A percentile compares a stretch with the other conserved stretches of the same genome.
phyloP scores from a whole-genome alignment of 2,888 invertebrate genomes.

The Tetropium fuscum region DNA sequence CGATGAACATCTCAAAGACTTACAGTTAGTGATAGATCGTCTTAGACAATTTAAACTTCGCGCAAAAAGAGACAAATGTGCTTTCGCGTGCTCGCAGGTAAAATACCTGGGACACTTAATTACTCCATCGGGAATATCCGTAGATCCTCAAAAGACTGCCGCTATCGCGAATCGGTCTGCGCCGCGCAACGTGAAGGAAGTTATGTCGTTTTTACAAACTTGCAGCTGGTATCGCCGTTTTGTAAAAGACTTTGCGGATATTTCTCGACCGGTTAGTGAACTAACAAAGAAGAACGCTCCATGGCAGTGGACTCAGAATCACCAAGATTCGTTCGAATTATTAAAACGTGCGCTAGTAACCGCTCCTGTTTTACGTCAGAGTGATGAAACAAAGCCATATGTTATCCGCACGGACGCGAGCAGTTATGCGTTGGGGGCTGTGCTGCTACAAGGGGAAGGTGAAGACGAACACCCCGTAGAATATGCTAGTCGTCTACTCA shows the following conservation, averaged over 20 bases:
- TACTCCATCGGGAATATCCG: conserved; percentile 32
- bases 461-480: conserved; percentile 43
- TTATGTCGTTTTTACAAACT: conserved; percentile 40
- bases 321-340: conserved; percentile 37
- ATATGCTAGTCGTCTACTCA: conserved; percentile 49
- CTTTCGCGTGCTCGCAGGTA: conserved; percentile 31
- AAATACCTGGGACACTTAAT: conserved; percentile 42
- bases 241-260: conserved; percentile 15
- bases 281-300: conserved; percentile 36
- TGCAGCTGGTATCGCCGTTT: conserved; percentile 40
- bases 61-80: conserved; percentile 41
- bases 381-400: conserved; percentile 40
- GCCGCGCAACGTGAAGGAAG: conserved; percentile 34
- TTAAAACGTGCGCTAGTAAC: conserved; percentile 40
- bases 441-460: conserved; percentile 41
- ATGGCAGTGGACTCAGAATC: conserved; percentile 22
- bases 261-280: conserved; percentile 37
- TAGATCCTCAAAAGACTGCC: conserved; percentile 40
- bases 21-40: conserved; percentile 38
- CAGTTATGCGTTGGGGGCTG: conserved; percentile 39
- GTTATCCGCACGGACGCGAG: conserved; percentile 49
- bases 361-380: conserved; percentile 45
- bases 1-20: conserved; percentile 42
- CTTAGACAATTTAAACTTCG: conserved; percentile 37
- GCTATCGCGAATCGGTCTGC: conserved; percentile 34